Evolutionary conservation across 2,113 vertebrate genomes (phyloP).

Genomic region (Nematolebias whitei): DNA sequence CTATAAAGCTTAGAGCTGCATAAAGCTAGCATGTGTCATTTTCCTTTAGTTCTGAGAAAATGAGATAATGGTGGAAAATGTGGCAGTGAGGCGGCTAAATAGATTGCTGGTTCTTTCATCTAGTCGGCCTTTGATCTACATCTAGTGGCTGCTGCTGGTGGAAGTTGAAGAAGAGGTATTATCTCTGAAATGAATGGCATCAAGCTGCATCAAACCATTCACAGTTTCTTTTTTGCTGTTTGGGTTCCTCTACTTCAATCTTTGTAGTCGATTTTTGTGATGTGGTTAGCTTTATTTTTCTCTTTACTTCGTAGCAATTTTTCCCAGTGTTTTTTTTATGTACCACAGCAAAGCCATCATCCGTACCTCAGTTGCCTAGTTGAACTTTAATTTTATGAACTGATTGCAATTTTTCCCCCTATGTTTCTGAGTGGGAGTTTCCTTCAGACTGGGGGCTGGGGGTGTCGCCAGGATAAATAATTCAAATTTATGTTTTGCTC

Average conservation of each 20-base stretch:
- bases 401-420: too few relatives aligned
- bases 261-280: slow-evolving; percentile 1
- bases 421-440: too few relatives aligned
- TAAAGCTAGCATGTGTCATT: slow-evolving; percentile 22
- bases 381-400: slow-evolving; percentile 35
- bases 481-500: too few relatives aligned
- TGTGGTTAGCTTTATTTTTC: slow-evolving; percentile 9
- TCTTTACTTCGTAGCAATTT: neutral
- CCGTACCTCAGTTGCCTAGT: slow-evolving; percentile 36
- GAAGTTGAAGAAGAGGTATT: slow-evolving; percentile 38
- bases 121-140: slow-evolving; percentile 67
- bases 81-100: slow-evolving; percentile 54
- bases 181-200: slow-evolving; percentile 40
- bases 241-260: neutral
- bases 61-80: slow-evolving; percentile 52
- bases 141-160: slow-evolving; percentile 41
- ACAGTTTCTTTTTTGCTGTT: slow-evolving; percentile 10
- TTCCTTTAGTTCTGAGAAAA: slow-evolving; percentile 45
- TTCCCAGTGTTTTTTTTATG: slow-evolving; percentile 22
- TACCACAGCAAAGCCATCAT: slow-evolving; percentile 42
- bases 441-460: too few relatives aligned
- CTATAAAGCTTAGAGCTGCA: slow-evolving; percentile 5
- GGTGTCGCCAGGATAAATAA: too few relatives aligned
- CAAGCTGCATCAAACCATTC: slow-evolving; percentile 26
- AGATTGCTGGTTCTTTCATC: slow-evolving; percentile 56